Percentiles rank a stretch among this genome's conserved stretches.
Conservation (phyloP, 1,140 invertebrate species). For the Chlorops oryzae region DNA sequence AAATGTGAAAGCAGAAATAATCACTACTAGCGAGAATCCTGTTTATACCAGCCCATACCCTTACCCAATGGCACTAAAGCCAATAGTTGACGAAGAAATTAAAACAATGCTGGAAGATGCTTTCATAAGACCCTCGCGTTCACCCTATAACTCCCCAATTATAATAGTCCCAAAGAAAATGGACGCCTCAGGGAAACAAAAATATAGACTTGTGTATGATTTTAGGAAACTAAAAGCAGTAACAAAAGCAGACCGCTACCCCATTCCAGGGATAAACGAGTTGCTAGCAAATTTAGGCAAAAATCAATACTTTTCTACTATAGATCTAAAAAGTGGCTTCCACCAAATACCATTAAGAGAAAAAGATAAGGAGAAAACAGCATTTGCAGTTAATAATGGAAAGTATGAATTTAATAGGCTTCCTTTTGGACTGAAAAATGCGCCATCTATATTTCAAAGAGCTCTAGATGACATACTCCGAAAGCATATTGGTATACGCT, state of each 20-base stretch:
- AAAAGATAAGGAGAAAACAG: slow-evolving; percentile 38
- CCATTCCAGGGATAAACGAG: slow-evolving; percentile 50
- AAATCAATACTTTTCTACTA: slow-evolving; percentile 41
- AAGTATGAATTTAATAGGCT: slow-evolving; percentile 44
- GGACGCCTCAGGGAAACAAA: slow-evolving; percentile 16
- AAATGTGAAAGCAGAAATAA: too few relatives aligned
- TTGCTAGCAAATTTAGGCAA: slow-evolving; percentile 45
- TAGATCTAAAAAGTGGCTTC: slow-evolving; percentile 50
- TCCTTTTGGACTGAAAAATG: slow-evolving; percentile 44
- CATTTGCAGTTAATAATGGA: slow-evolving; percentile 37
- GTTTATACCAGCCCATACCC: too few relatives aligned
- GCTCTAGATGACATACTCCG: slow-evolving; percentile 44
- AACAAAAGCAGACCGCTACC: slow-evolving; percentile 45
- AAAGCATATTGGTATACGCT: slow-evolving; percentile 23
- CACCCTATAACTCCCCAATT: slow-evolving; percentile 5
- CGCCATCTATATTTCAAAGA: slow-evolving; percentile 46
- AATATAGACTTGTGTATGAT: slow-evolving; percentile 34
- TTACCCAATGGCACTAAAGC: not conserved
- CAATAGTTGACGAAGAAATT: not conserved
- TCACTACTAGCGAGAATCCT: too few relatives aligned
- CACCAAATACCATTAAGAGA: slow-evolving; percentile 45
- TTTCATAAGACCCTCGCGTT: too few relatives aligned
- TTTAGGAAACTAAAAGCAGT: slow-evolving; percentile 31
- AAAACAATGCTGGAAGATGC: not conserved
- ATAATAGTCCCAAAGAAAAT: not conserved